phyloP scores from a whole-genome alignment of 2,797 vertebrate species.

The Takifugu ocellatus region DNA sequence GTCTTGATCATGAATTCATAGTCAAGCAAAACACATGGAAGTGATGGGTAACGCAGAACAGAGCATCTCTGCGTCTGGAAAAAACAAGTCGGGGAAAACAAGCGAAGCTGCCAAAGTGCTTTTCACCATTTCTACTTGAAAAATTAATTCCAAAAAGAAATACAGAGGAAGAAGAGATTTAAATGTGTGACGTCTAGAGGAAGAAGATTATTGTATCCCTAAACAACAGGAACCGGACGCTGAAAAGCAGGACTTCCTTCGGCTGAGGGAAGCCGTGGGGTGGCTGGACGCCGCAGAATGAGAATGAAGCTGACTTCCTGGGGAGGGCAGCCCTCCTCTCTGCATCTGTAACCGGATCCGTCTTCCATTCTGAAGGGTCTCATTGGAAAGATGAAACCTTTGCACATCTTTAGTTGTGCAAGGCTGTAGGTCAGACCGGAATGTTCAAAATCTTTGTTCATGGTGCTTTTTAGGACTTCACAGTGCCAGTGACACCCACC shows the following conservation, averaged over 20 bases:
- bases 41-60: slow-evolving; percentile 52
- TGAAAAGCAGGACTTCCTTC: slow-evolving; percentile 73
- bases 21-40: slow-evolving; percentile 60
- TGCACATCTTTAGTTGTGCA: slow-evolving; percentile 35
- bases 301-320: slow-evolving; percentile 53
- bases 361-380: slow-evolving; percentile 27
- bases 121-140: slow-evolving; percentile 71
- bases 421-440: slow-evolving; percentile 35
- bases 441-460: slow-evolving; percentile 45
- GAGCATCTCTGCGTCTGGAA: slow-evolving; percentile 51
- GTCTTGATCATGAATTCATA: slow-evolving; percentile 63
- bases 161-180: slow-evolving; percentile 22
- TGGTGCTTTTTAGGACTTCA: slow-evolving; percentile 62
- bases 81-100: slow-evolving; percentile 40
- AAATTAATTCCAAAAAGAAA: slow-evolving; percentile 51
- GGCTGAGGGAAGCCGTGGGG: slow-evolving; percentile 56
- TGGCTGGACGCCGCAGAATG: slow-evolving; percentile 44
- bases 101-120: slow-evolving; percentile 82
- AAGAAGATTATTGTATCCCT: slow-evolving; percentile 55
- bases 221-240: slow-evolving; percentile 72
- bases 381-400: slow-evolving; percentile 33
- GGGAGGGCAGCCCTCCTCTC: slow-evolving; percentile 24
- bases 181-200: slow-evolving; percentile 35
- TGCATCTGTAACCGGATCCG: slow-evolving; percentile 44
- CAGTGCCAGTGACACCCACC: slow-evolving; percentile 58